A percentile compares a stretch with the other conserved stretches of the same genome.
phyloP scores from a whole-genome alignment of 2,888 invertebrate species.

The Hyppa rectilinea region DNA sequence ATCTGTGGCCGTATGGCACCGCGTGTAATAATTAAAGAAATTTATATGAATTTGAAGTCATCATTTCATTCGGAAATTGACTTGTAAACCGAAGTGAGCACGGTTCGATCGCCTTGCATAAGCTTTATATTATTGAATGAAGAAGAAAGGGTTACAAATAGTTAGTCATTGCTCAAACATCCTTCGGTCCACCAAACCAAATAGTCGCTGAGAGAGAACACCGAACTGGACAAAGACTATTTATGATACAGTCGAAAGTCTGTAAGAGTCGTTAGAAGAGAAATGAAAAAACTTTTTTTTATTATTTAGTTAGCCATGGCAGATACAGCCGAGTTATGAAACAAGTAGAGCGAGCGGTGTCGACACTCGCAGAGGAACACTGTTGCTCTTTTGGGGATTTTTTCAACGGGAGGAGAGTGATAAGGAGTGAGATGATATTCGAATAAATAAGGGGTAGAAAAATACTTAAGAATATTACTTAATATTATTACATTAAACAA shows the following conservation, averaged over 20 bases:
- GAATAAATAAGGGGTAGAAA: not conserved
- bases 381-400: slow-evolving; percentile 7
- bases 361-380: not conserved
- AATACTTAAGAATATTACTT: too few relatives aligned
- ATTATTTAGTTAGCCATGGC: slow-evolving; percentile 36
- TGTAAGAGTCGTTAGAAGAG: slow-evolving; percentile 41
- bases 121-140: too few relatives aligned
- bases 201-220: not conserved
- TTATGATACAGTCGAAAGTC: slow-evolving; percentile 26
- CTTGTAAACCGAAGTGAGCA: not conserved
- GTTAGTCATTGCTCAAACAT: not conserved
- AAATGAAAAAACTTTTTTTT: slow-evolving; percentile 61
- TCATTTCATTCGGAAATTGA: not conserved
- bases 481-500: too few relatives aligned
- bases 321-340: slow-evolving; percentile 15
- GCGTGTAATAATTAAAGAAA: not conserved
- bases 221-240: slow-evolving; percentile 11
- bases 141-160: not conserved
- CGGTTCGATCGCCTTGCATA: not conserved
- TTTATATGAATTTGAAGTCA: not conserved
- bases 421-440: not conserved
- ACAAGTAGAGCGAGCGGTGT: not conserved
- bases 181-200: not conserved
- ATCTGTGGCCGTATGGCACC: too few relatives aligned
- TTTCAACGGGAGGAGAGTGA: not conserved